These are phyloP conservation scores for Lagopus muta DNA, from an alignment of 2,113 vertebrate species.

Conservation along the genomic window DNA sequence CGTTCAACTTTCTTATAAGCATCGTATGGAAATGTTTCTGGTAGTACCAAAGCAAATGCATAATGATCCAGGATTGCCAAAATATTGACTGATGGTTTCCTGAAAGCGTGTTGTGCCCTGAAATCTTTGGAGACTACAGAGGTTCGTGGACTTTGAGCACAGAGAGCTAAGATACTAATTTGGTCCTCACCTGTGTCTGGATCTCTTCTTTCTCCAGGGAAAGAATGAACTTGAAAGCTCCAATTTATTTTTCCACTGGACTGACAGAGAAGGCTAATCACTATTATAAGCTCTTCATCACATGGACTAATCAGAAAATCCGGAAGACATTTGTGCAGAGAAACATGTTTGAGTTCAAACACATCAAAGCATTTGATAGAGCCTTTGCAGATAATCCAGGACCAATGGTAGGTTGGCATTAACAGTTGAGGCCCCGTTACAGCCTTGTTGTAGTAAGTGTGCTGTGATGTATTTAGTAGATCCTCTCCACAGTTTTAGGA, in stretches of 20 bases:
- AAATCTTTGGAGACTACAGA: rapidly evolving
- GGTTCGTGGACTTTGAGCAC: rapidly evolving
- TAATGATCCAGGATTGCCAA: rapidly evolving
- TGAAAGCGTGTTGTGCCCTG: rapidly evolving
- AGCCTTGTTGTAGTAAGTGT: rapidly evolving
- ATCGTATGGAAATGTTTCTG: background rate
- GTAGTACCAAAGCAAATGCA: background rate
- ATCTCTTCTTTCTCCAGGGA: slow-evolving; percentile 79
- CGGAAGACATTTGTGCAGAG: slow-evolving; percentile 97
- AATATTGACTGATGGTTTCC: rapidly evolving
- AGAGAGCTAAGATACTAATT: rapidly evolving
- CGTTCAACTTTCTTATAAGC: rapidly evolving
- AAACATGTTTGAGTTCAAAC: slow-evolving; percentile 99
- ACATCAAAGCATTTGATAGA: slow-evolving; percentile 96
- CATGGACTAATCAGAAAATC: slow-evolving; percentile 99
- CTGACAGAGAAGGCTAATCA: slow-evolving; percentile 98
- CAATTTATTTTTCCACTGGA: slow-evolving; percentile 98
- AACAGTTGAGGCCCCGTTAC: rapidly evolving
- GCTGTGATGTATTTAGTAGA: rapidly evolving
- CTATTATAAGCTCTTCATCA: slow-evolving; percentile 99
- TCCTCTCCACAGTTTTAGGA: background rate
- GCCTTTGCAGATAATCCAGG: slow-evolving; percentile 95
- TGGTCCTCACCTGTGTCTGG: background rate
- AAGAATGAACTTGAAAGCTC: slow-evolving; percentile 96
- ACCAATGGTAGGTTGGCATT: slow-evolving; percentile 85